Evolutionary conservation across 2,113 vertebrate genomes (phyloP).

Genomic region (Microcebus murinus): DNA sequence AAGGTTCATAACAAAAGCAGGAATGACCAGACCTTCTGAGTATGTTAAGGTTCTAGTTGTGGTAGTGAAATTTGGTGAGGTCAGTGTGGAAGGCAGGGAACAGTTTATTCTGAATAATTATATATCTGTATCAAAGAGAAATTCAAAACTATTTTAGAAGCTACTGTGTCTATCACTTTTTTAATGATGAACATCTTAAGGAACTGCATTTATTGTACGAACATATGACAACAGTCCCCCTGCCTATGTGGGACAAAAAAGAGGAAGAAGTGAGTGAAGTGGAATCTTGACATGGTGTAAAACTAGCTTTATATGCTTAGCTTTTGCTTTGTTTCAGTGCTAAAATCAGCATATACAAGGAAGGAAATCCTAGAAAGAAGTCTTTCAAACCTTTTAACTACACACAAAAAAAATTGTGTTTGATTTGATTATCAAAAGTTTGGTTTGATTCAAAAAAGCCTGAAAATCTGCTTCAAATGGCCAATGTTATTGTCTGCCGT

Average conservation of each 20-base stretch:
- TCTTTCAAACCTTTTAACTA: not conserved
- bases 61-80: not conserved
- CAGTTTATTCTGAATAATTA: not conserved
- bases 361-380: not conserved
- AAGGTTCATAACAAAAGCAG: not conserved
- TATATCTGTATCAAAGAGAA: not conserved
- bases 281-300: not conserved
- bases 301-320: not conserved
- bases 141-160: not conserved
- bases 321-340: not conserved
- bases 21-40: not conserved
- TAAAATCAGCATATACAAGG: not conserved
- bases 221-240: not conserved
- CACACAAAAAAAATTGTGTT: not conserved
- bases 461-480: not conserved
- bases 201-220: not conserved
- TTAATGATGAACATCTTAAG: not conserved
- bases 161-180: not conserved
- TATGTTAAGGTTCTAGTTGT: not conserved
- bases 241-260: not conserved
- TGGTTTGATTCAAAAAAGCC: not conserved
- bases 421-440: not conserved
- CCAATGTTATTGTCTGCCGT: not conserved
- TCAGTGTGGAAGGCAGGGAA: not conserved
- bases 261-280: not conserved